These are phyloP conservation scores for Clarias macrocephalus DNA, from an alignment of 2,113 vertebrate genomes.

Conservation along the genomic window DNA sequence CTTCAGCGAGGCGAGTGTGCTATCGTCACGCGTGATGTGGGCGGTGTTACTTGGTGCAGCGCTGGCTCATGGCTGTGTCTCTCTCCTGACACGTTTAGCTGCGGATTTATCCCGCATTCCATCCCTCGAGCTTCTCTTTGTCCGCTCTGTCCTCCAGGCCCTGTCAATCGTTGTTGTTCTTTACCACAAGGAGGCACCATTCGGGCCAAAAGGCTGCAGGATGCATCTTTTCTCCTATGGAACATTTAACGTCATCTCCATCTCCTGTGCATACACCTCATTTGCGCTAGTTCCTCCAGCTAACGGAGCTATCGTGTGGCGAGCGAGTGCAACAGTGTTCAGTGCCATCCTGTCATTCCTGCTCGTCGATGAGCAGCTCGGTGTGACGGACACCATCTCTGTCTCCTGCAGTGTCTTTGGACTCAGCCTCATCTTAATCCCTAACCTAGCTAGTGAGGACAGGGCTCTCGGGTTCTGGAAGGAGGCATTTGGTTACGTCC, in stretches of 20 bases:
- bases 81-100: constrained; percentile 88
- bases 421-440: constrained; percentile 92
- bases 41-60: constrained; percentile 89
- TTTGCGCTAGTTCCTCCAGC: constrained; percentile 95
- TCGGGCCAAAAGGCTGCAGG: constrained; percentile 90
- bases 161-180: constrained; percentile 86
- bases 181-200: constrained; percentile 88
- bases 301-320: constrained; percentile 97
- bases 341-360: constrained; percentile 92
- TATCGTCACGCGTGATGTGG: constrained; percentile 89
- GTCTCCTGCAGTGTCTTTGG: constrained; percentile 88
- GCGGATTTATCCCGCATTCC: constrained; percentile 94
- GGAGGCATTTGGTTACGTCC: constrained; percentile 95
- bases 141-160: constrained; percentile 92
- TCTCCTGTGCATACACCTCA: constrained; percentile 96
- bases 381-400: constrained; percentile 81
- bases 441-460: constrained; percentile 87
- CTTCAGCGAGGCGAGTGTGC: constrained; percentile 81
- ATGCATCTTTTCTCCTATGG: constrained; percentile 92
- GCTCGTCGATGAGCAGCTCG: constrained; percentile 89
- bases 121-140: constrained; percentile 94
- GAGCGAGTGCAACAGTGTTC: constrained; percentile 92
- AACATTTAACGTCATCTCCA: constrained; percentile 94
- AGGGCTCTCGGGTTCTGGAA: constrained; percentile 91
- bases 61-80: constrained; percentile 90